Base-by-base conservation (phyloP, 2,888 invertebrate species). In the Resseliella maxima region DNA sequence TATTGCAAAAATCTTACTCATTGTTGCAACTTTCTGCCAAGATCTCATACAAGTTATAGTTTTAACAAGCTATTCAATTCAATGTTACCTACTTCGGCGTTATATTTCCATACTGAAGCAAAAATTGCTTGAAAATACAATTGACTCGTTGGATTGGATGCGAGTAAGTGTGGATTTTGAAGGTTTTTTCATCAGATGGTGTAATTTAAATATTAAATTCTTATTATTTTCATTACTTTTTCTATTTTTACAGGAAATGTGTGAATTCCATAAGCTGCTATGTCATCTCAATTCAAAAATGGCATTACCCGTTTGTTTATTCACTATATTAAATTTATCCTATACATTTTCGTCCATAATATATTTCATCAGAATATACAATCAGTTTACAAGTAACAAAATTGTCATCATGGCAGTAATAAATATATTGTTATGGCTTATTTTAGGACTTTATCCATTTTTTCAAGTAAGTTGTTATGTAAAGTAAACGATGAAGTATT, bases 31-130 rank as follows among this genome's bases (percentile, higher is more conserved):
- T 15, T 90, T 95, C 87, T 94, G 94, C 90, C 96, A 96, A 89
- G 96, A 96, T 90, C 94, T 95, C 90, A 94, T 96, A 86, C 96
- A 96, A 90, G 95, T 95, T n/a, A 94, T 96, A 3, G 94, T 96
- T 86, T 93, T 96, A 88, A 94, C 95, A 45, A 96, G 95, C 90
- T 96, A 96, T 90, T 96, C 96, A 88, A 92, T 96, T 35, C 96
- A 96, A 91, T 95, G 95, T 85, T 95, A 96, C 90, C 91, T 96
- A 86, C 90, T 96, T 88, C 94, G 94, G 87, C 94, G 95, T 0
- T 96, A 96, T 89, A 92, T 96, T 85, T 93, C 94, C 89, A 95
- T 95, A 89, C 91, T 96, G 38, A 93, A 94, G 88, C 94, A 94
- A 86, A 94, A 95, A 88, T 90, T 96, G 81, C 91, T 95, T 6